Percentiles rank a stretch among this genome's conserved stretches.
phyloP scores from a whole-genome alignment of 1,140 invertebrate genomes.

The Helicoverpa zea region DNA sequence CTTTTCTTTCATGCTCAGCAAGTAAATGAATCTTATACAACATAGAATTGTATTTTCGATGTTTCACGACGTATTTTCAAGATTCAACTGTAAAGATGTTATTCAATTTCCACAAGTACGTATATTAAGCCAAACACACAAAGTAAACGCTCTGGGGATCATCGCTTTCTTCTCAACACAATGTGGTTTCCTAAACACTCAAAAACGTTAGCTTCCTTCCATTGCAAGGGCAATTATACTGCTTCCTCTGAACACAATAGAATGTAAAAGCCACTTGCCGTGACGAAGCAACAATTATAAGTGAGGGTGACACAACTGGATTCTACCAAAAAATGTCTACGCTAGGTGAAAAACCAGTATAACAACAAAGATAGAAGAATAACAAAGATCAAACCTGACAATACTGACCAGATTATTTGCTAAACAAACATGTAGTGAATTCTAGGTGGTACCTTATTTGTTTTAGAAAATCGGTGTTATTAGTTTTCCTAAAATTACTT shows the following conservation, averaged over 20 bases:
- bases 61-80: background rate
- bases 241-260: slow-evolving; percentile 74
- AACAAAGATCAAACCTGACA: too few relatives aligned
- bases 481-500: background rate
- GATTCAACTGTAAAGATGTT: background rate
- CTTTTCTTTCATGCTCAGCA: too few relatives aligned
- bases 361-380: too few relatives aligned
- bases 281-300: slow-evolving; percentile 65
- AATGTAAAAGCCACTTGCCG: slow-evolving; percentile 71
- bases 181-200: slow-evolving; percentile 60
- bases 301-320: slow-evolving; percentile 48
- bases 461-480: background rate
- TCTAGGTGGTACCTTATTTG: background rate
- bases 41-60: too few relatives aligned
- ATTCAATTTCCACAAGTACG: background rate
- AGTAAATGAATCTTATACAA: background rate
- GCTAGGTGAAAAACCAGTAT: background rate
- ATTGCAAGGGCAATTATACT: slow-evolving; percentile 69
- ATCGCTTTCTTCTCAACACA: slow-evolving; percentile 58
- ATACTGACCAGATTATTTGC: background rate
- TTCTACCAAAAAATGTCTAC: slow-evolving; percentile 17
- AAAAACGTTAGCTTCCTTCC: slow-evolving; percentile 68
- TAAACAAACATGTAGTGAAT: background rate
- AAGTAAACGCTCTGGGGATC: slow-evolving; percentile 12
- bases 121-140: background rate